These are phyloP conservation scores for Apocheima hispidaria DNA, from an alignment of 2,888 invertebrate species.

Conservation along the genomic window DNA sequence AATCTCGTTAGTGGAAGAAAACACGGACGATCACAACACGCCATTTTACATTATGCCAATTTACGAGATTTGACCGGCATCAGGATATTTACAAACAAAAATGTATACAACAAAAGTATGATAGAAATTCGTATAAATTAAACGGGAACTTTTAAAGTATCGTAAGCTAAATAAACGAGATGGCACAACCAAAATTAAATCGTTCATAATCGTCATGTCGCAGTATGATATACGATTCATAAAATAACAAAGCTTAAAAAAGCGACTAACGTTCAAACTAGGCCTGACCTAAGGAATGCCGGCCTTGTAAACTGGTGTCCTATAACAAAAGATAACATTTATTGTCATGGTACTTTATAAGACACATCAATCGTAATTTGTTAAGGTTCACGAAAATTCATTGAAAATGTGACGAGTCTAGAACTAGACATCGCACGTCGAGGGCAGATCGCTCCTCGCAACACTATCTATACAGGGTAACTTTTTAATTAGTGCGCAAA, in stretches of 20 bases:
- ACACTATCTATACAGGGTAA: no score
- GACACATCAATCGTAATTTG: constrained; percentile 28
- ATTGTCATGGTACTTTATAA: constrained; percentile 44
- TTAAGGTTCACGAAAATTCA: no score
- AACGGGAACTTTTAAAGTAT: constrained; percentile 14
- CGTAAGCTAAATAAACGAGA: constrained; percentile 51
- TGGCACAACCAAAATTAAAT: constrained; percentile 67
- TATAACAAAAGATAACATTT: constrained; percentile 79
- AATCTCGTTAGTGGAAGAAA: constrained; percentile 36
- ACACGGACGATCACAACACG: constrained; percentile 39
- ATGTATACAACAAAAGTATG: background rate
- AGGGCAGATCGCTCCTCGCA: no score
- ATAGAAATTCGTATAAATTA: constrained; percentile 11
- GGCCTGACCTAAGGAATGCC: constrained; percentile 83
- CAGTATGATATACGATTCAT: constrained; percentile 65
- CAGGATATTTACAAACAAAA: constrained; percentile 14
- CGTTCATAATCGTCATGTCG: constrained; percentile 63
- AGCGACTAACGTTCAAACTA: constrained; percentile 69
- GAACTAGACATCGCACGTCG: no score
- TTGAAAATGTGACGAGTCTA: no score
- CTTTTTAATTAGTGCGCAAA: no score
- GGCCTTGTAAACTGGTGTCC: constrained; percentile 83
- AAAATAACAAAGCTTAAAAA: constrained; percentile 61
- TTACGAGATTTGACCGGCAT: constrained; percentile 39
- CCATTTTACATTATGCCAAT: constrained; percentile 28